A percentile compares a stretch with the other conserved stretches of the same genome.
These are phyloP conservation scores for Umimayanthus kanabou DNA, from an alignment of 92 coral and sea anemone species.

Conservation along the genomic window DNA sequence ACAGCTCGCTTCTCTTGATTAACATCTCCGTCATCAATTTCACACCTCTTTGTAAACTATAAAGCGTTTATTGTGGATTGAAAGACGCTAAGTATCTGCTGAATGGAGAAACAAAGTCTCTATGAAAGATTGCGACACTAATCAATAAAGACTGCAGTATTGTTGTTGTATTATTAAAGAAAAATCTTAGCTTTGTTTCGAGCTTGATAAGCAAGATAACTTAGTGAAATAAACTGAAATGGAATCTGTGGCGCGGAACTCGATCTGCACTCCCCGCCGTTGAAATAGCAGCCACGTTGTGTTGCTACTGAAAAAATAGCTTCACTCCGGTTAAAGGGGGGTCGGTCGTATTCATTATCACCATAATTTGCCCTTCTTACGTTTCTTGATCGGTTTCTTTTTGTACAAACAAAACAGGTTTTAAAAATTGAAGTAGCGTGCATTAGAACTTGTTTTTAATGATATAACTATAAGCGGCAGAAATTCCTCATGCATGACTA, in stretches of 20 bases:
- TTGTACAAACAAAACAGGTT: no score
- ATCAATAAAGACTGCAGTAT: neutral
- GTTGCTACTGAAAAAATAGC: neutral
- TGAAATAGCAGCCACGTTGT: neutral
- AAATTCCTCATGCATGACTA: no score
- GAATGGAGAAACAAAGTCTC: neutral
- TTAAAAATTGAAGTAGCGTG: no score
- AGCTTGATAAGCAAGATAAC: neutral
- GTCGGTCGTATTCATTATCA: neutral
- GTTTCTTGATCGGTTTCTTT: no score
- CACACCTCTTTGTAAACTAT: neutral
- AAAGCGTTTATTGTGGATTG: neutral
- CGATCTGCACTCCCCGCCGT: neutral
- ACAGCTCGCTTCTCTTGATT: neutral
- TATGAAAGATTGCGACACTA: neutral
- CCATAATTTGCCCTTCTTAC: no score
- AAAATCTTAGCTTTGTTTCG: neutral
- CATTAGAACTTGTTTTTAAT: no score
- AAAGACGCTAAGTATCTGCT: neutral
- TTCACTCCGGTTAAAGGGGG: neutral
- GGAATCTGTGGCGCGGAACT: neutral
- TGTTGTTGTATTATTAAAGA: neutral
- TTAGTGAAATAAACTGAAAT: neutral
- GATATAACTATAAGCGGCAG: no score
- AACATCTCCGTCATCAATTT: neutral